A percentile compares a stretch with the other conserved stretches of the same genome.
These are phyloP conservation scores for Mycetomoellerius zeteki DNA, from an alignment of 1,140 invertebrate species.

Conservation along the genomic window DNA sequence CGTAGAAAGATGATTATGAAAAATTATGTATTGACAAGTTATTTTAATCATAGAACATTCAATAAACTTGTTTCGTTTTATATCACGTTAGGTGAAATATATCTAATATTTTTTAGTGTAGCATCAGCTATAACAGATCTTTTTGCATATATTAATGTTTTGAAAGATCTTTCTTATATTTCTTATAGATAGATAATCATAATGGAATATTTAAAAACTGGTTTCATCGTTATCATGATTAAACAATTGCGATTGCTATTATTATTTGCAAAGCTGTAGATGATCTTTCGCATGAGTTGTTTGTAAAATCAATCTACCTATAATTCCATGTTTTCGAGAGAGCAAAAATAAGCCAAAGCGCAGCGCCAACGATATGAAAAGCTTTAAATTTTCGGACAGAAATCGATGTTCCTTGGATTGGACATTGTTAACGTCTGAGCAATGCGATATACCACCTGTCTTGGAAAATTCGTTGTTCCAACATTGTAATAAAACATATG, in stretches of 20 bases:
- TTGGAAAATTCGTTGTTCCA: neutral
- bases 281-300: neutral
- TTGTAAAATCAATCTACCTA: slow-evolving; percentile 32
- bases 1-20: neutral
- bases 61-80: neutral
- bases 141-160: neutral
- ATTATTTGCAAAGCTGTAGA: neutral
- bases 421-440: slow-evolving; percentile 23
- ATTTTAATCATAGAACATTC: neutral
- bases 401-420: slow-evolving; percentile 2
- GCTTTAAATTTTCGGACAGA: slow-evolving; percentile 24
- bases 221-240: neutral
- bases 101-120: neutral
- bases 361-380: slow-evolving; percentile 12
- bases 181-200: slow-evolving; percentile 1
- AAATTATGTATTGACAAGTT: neutral
- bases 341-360: slow-evolving; percentile 22
- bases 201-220: neutral
- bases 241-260: slow-evolving; percentile 7
- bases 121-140: neutral
- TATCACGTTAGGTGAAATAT: neutral
- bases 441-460: slow-evolving; percentile 18
- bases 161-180: neutral
- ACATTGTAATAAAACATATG: neutral
- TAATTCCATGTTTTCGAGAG: neutral